Conservation (phyloP, 1,140 invertebrate genomes). For the Achroia grisella region DNA sequence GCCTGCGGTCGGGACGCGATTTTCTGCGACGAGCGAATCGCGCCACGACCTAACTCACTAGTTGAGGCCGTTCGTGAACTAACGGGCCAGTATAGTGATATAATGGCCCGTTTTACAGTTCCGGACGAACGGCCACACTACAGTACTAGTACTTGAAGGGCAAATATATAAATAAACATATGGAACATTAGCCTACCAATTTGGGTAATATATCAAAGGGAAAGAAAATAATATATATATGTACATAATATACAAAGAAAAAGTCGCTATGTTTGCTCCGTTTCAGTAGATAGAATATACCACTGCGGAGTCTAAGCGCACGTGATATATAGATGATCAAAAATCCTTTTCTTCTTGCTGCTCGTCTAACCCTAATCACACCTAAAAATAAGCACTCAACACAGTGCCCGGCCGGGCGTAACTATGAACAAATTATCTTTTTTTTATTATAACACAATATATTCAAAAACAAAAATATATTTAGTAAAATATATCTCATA, state of each 20-base stretch:
- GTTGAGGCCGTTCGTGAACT: not conserved
- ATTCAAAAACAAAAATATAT: constrained; percentile 18
- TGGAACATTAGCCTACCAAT: no score
- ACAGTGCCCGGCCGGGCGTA: constrained; percentile 61
- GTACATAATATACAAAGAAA: constrained; percentile 18
- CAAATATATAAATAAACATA: no score
- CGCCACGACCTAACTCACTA: not conserved
- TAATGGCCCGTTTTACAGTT: not conserved
- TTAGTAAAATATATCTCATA: constrained; percentile 21
- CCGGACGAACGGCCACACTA: no score
- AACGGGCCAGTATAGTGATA: not conserved
- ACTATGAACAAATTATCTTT: constrained; percentile 72
- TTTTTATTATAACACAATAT: constrained; percentile 20
- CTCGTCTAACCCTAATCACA: constrained; percentile 72
- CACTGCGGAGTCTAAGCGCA: constrained; percentile 36
- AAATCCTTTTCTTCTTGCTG: constrained; percentile 76
- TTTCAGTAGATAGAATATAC: constrained; percentile 59
- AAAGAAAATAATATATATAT: constrained; percentile 12
- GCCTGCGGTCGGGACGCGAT: constrained; percentile 4
- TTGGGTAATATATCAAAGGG: not conserved
- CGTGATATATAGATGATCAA: constrained; percentile 76
- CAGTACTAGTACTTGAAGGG: no score
- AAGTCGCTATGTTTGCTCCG: constrained; percentile 58
- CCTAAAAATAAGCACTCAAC: constrained; percentile 77
- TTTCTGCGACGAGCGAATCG: not conserved